Percentiles rank a stretch among this genome's conserved stretches.
Conservation (phyloP, 2,113 vertebrate genomes). For the Corythaeola cristata region DNA sequence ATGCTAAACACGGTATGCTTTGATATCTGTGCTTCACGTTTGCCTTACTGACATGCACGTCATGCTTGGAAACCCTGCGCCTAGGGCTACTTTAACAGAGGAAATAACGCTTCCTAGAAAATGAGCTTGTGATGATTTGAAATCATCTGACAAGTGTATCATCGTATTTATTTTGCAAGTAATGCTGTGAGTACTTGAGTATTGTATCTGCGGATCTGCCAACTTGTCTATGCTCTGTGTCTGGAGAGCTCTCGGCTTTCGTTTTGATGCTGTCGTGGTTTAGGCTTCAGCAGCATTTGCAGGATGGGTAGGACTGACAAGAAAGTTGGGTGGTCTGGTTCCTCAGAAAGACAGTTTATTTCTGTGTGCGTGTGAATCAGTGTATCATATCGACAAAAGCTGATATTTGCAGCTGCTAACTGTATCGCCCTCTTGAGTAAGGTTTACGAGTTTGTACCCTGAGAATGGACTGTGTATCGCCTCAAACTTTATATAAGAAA, state of each 20-base stretch:
- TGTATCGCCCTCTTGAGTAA: neutral
- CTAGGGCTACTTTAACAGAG: neutral
- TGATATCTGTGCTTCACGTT: neutral
- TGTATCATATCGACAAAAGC: neutral
- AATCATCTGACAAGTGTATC: neutral
- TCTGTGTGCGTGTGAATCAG: neutral
- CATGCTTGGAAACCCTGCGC: neutral
- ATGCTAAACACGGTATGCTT: neutral
- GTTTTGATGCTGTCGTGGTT: neutral
- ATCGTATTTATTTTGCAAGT: neutral
- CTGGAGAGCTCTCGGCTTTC: neutral
- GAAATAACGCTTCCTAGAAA: neutral
- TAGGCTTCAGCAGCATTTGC: neutral
- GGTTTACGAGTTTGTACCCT: neutral
- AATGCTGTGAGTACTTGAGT: neutral
- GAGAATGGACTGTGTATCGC: rapidly evolving
- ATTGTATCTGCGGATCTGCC: neutral
- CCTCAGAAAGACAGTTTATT: neutral
- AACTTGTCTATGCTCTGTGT: neutral
- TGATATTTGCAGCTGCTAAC: neutral
- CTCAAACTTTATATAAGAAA: neutral
- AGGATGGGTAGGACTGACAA: neutral
- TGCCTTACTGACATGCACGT: neutral
- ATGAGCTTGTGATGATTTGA: neutral
- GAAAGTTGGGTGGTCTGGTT: neutral